Conservation (phyloP, 2,797 vertebrate species). For the Carapus acus region DNA sequence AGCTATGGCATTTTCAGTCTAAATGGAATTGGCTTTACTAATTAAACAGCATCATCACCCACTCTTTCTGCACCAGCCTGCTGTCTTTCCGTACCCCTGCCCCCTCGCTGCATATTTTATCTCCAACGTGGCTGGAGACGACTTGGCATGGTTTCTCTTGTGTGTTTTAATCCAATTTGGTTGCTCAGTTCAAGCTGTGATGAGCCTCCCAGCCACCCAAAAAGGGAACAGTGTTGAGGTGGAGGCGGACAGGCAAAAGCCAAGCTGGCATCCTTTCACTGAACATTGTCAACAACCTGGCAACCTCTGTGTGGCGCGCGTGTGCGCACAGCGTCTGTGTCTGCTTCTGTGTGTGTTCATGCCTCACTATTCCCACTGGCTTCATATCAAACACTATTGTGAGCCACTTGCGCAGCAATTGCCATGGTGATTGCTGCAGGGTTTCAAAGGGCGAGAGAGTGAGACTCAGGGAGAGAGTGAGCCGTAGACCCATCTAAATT, state of each 20-base stretch:
- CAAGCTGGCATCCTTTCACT: slow-evolving; percentile 32
- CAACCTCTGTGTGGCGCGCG: slow-evolving; percentile 11
- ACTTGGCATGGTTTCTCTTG: slow-evolving; percentile 21
- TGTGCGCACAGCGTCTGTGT: not conserved
- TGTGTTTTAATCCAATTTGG: slow-evolving; percentile 35
- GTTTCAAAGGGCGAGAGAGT: slow-evolving; percentile 12
- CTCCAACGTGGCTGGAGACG: slow-evolving; percentile 6
- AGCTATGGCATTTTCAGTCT: too few species aligned
- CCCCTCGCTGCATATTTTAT: slow-evolving; percentile 2
- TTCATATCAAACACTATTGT: slow-evolving; percentile 17
- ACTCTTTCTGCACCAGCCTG: not conserved
- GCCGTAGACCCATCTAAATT: slow-evolving; percentile 30
- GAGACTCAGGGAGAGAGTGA: too few species aligned
- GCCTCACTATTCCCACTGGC: not conserved
- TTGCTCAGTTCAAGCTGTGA: slow-evolving; percentile 30
- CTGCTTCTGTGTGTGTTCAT: not conserved
- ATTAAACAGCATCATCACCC: not conserved
- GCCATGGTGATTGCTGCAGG: slow-evolving; percentile 28
- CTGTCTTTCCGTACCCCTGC: not conserved
- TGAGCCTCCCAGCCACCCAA: slow-evolving; percentile 20
- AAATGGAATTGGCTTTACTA: not conserved
- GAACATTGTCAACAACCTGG: slow-evolving; percentile 30
- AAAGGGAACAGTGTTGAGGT: not conserved
- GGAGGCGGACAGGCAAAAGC: not conserved
- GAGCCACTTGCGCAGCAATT: slow-evolving; percentile 20